phyloP scores from a whole-genome alignment of 2,888 invertebrate genomes.

The Proisotoma minuta region DNA sequence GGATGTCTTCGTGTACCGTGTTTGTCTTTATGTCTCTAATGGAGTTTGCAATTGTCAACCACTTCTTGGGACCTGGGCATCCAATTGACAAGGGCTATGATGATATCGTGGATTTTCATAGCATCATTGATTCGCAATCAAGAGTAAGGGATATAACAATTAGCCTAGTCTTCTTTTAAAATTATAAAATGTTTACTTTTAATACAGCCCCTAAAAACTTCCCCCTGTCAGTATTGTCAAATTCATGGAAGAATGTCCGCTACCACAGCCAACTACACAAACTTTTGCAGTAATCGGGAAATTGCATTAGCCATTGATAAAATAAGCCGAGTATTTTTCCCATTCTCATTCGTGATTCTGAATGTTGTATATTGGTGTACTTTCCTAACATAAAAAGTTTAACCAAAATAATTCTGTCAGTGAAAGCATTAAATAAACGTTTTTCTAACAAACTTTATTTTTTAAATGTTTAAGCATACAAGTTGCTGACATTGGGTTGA shows the following conservation, averaged over 20 bases:
- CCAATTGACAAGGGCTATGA: constrained; percentile 42
- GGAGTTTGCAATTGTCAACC: constrained; percentile 86
- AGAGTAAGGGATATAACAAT: constrained; percentile 18
- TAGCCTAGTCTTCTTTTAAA: background rate
- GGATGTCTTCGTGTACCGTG: constrained; percentile 88
- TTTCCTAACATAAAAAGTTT: constrained; percentile 55
- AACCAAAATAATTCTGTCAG: background rate
- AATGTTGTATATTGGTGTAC: constrained; percentile 88
- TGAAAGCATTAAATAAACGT: background rate
- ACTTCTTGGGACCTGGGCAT: constrained; percentile 72
- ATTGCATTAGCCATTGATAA: constrained; percentile 77
- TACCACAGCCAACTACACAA: constrained; percentile 73
- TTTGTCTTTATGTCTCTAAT: constrained; percentile 85
- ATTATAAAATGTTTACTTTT: too few species aligned
- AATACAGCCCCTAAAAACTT: constrained; percentile 35
- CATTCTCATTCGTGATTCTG: constrained; percentile 82
- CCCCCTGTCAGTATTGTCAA: constrained; percentile 39
- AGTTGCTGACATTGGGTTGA: constrained; percentile 27
- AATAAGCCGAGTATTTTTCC: constrained; percentile 82
- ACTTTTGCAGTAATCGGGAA: constrained; percentile 68
- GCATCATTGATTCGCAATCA: constrained; percentile 31
- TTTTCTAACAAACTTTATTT: too few species aligned
- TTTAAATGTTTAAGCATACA: constrained; percentile 30
- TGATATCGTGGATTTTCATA: constrained; percentile 38
- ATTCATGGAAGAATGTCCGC: constrained; percentile 53